A percentile compares a stretch with the other conserved stretches of the same genome.
phyloP scores from a whole-genome alignment of 1,140 invertebrate genomes.

The Dufourea novaeangliae region DNA sequence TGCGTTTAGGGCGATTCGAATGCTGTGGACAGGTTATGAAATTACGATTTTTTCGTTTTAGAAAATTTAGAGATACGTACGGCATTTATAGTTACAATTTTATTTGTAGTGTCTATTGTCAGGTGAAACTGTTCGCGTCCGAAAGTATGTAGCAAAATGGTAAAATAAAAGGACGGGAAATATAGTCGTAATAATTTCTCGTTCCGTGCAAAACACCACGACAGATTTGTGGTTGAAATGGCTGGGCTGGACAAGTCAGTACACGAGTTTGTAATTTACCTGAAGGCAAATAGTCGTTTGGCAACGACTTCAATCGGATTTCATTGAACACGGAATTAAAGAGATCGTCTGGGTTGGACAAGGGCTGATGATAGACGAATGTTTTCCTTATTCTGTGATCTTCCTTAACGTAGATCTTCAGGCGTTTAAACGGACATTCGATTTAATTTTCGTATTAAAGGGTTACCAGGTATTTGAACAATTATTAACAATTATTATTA shows the following conservation, averaged over 20 bases:
- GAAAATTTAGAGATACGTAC: too few species aligned
- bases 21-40: not conserved
- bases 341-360: slow-evolving; percentile 36
- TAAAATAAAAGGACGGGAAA: not conserved
- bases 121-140: too few species aligned
- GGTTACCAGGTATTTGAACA: not conserved
- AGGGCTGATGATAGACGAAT: slow-evolving; percentile 26
- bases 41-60: not conserved
- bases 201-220: not conserved
- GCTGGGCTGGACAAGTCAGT: slow-evolving; percentile 25
- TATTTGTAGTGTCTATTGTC: not conserved
- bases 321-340: slow-evolving; percentile 41
- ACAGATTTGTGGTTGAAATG: not conserved
- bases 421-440: not conserved
- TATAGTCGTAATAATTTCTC: not conserved
- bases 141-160: not conserved
- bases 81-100: too few species aligned
- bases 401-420: not conserved
- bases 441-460: not conserved
- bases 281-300: slow-evolving; percentile 40
- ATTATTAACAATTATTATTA: too few species aligned
- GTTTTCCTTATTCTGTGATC: slow-evolving; percentile 8
- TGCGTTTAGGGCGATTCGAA: not conserved
- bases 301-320: slow-evolving; percentile 45
- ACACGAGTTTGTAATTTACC: slow-evolving; percentile 33